Evolutionary conservation across 2,888 invertebrate genomes (phyloP), one percentile per base, ranked within the genome.

Genomic region (Coleophora flavipennella): DNA sequence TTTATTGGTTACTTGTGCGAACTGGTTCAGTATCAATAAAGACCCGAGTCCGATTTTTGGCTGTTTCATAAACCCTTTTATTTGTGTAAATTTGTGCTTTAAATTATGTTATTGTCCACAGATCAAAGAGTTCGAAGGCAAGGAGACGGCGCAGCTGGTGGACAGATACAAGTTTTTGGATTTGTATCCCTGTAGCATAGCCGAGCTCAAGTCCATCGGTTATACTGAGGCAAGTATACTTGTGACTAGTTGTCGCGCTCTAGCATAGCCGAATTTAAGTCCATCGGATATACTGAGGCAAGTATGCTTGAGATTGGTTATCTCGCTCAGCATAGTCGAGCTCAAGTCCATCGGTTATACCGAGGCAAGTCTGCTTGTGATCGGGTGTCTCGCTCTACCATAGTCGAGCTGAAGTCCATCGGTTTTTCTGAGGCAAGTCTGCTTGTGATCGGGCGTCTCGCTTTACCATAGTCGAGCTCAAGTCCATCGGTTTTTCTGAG

Each of bases 131-230:
- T 97, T 96, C 62, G 96, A 97, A 75, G 98, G 97, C 26, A 96
- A 95, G 68, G 97, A 99, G 76, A 98, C 99, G 0, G 96, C 98
- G 0, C 94, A 98, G 58, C 83, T 99, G 46, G 96, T 99, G 8
- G 99, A 99, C 76, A 85, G 96, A 47, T 99, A 98, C 80, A 95
- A 96, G 73, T 99, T 98, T 74, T 80, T 97, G 45, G 96, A 99
- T 68, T 84, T 99, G 28, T 96, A 93, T 66, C 99, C 99, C 0
- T 99, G 99, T 71, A 91, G 94, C 13, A 85, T 91, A 2, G 91
- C 93, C 10, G 99, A 99, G 76, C 85, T 99, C 29, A 93, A 92
- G 60, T 94, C 94, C 3, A 95, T 95, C 38, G 95, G 95, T 36
- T 94, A 93, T 50, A 90, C 90, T 3, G 92, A 92, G 79, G 92